Base-by-base conservation (phyloP, 2,797 vertebrate genomes). In the Myoxocephalus aenaeus region DNA sequence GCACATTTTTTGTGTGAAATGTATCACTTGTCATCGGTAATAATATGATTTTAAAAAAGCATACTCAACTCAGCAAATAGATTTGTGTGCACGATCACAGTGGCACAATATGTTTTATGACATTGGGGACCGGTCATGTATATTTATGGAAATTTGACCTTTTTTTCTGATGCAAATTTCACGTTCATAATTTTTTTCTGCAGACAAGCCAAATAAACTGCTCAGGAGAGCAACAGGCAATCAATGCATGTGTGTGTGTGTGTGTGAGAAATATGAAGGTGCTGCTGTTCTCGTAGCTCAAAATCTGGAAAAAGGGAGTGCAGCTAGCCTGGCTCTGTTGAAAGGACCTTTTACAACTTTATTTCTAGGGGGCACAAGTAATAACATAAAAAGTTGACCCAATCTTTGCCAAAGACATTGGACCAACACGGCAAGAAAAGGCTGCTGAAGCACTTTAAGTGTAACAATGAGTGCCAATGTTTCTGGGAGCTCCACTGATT, bases 1-100 rank as follows among this genome's bases (percentile, higher is more conserved):
- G 77, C 25, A 63, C 65, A 64, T 70, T 73, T 74, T 69, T 76
- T 34, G 6, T 48, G 13, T 63, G 65, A 66, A 63, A n/a, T 56
- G 46, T 65, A 59, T 71, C 54, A 53, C 17, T 73, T 72, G 14
- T 69, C 25, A 42, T 79, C 70, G 34, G 20, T 67, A 42, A 38
- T 20, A 34, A 64, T 56, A 53, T 56, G 40, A 70, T 58, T 32
- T 53, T 20, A 76, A 65, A 63, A 18, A 17, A 51, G 1, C 46
- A 54, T 25, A 27, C 22, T 27, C 14, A 54, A 54, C 22, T 44
- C 38, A 7, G 18, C 65, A 51, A 32, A 65, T 65, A 58, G 59
- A 71, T 73, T 66, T 74, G 14, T 65, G 50, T 69, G 29, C 40
- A 32, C 61, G 17, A 70, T 53, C 40, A 29, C 14, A 62, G 54